Conservation (phyloP, 2,797 vertebrate species). For the Sylvilagus floridanus region DNA sequence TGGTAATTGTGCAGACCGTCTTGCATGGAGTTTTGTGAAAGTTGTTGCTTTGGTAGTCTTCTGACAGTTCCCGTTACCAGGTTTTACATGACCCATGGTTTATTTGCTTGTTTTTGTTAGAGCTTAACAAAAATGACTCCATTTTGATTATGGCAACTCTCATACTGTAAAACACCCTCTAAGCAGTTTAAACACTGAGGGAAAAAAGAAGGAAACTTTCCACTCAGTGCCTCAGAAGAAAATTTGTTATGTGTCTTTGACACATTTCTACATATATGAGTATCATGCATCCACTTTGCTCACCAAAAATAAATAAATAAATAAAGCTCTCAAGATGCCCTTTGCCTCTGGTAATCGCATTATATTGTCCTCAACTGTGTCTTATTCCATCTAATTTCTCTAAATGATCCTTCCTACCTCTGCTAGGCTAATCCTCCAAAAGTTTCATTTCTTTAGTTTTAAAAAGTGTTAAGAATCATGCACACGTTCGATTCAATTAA, state of each 20-base stretch:
- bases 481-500: neutral
- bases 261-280: neutral
- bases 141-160: too few species aligned
- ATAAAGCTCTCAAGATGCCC: neutral
- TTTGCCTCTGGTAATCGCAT: neutral
- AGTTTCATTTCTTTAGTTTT: neutral
- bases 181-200: neutral
- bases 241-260: neutral
- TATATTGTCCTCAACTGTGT: neutral
- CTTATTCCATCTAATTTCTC: neutral
- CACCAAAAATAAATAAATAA: neutral
- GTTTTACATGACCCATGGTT: too few species aligned
- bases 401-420: neutral
- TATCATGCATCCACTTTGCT: neutral
- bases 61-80: too few species aligned
- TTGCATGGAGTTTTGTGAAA: too few species aligned
- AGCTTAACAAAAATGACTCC: too few species aligned
- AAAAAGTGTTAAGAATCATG: constrained; percentile 3
- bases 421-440: neutral
- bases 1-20: too few species aligned
- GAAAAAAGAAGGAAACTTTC: neutral
- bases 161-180: neutral
- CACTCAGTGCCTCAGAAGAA: neutral
- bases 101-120: too few species aligned
- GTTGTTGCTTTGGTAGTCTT: too few species aligned